Evolutionary conservation across 2,797 vertebrate genomes (phyloP), one percentile per base, ranked within the genome.

Genomic region (Taenioides sp.): DNA sequence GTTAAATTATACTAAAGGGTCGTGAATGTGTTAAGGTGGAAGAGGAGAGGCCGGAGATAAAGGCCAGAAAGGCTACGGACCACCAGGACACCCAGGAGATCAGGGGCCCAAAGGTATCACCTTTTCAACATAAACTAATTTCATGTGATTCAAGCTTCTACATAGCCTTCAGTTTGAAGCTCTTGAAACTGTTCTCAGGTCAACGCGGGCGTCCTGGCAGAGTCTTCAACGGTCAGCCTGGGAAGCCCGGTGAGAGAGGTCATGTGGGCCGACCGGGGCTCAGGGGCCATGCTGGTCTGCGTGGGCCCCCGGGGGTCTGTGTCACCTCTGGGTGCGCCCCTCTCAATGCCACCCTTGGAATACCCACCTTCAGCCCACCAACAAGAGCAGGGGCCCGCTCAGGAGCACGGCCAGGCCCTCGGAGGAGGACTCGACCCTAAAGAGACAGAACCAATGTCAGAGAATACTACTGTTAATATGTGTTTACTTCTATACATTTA

Each of bases 281-380:
- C 63, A 89, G 87, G 82, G 94, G 93, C 28, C 92, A 95, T 63
- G 49, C 87, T 1, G 94, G 94, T 83, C 88, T 93, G 71, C 89
- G 83, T 64, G 94, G 94, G 9, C 78, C 93, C 63, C 94, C 94
- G n/a, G 95, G 95, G 25, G 77, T 94, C 52, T 96, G 94, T 54
- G 14, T 91, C 81, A 90, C 91, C 69, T 91, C 91, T 47, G 93
- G 90, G 22, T 96, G 94, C 67, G 82, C 88, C 77, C 80, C 89
- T 79, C 71, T 80, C 18, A 90, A 89, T 52, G 18, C 78, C 37
- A 78, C 81, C 63, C 82, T 55, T 25, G 67, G 55, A 9, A 69
- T 55, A 57, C 17, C 49, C 20, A 31, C 50, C 20, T 23, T 28
- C 20, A 55, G 7, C 18, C 66, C 28, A 55, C 5, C 22, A 43